A percentile compares a stretch with the other conserved stretches of the same genome.
These are phyloP conservation scores for Agapornis roseicollis DNA, from an alignment of 2,113 vertebrate species.

Conservation along the genomic window DNA sequence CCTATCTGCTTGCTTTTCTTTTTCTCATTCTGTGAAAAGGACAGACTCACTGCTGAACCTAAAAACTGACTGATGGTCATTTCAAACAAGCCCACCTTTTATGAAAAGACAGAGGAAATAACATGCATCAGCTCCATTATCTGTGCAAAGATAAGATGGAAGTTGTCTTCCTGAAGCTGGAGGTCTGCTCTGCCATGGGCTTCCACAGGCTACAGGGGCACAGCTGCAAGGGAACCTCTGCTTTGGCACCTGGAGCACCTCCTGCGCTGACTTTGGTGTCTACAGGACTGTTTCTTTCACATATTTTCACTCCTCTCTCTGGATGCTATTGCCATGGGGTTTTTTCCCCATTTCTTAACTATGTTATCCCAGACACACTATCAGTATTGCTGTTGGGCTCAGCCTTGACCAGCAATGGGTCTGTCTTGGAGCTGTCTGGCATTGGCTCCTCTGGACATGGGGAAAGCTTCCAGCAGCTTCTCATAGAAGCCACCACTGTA, in stretches of 20 bases:
- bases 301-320: background rate
- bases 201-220: background rate
- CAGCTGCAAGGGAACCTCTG: background rate
- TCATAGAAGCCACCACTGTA: background rate
- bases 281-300: background rate
- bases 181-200: fast-evolving
- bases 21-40: background rate
- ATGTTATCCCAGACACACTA: background rate
- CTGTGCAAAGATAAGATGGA: background rate
- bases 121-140: background rate
- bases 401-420: background rate
- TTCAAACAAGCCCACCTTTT: background rate
- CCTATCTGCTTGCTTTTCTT: background rate
- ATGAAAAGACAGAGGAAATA: background rate
- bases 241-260: background rate
- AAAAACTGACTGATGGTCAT: background rate
- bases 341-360: background rate
- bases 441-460: background rate
- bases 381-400: too few species aligned
- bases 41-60: background rate
- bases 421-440: background rate
- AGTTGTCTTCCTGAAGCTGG: background rate
- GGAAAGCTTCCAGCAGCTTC: background rate
- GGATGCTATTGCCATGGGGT: too few species aligned
- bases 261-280: background rate